Evolutionary conservation across 2,888 invertebrate species (phyloP).

Genomic region (Mantis religiosa): DNA sequence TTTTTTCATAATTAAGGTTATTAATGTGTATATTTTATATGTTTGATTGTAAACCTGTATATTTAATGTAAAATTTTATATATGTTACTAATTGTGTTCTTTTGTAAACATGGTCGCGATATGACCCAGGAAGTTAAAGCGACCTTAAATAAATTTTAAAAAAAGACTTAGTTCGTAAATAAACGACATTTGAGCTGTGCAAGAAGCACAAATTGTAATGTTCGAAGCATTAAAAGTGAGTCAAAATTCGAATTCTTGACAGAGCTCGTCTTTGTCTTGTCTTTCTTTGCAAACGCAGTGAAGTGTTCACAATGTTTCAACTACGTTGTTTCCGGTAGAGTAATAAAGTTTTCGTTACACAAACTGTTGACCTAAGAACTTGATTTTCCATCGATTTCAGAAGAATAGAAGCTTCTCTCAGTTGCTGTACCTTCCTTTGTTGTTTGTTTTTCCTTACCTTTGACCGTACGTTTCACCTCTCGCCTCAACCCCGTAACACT

Average conservation of each 20-base stretch:
- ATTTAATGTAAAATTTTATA: too few relatives aligned
- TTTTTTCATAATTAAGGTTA: too few relatives aligned
- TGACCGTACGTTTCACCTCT: neutral
- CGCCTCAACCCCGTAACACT: neutral
- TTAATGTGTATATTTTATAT: too few relatives aligned
- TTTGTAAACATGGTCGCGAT: too few relatives aligned
- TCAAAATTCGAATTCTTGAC: neutral
- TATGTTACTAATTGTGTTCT: too few relatives aligned
- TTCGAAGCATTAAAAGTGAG: too few relatives aligned
- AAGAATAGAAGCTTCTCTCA: neutral
- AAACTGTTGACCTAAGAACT: neutral
- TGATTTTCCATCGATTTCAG: neutral
- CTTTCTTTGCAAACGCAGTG: neutral
- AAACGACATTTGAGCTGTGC: too few relatives aligned
- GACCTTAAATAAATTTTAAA: too few relatives aligned
- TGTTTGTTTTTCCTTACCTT: neutral
- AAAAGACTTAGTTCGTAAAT: too few relatives aligned
- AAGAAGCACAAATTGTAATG: too few relatives aligned
- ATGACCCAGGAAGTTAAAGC: too few relatives aligned
- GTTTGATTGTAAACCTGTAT: too few relatives aligned
- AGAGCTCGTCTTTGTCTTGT: neutral
- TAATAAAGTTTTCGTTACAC: neutral
- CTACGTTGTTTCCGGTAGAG: neutral
- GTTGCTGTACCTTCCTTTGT: neutral
- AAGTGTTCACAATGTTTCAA: neutral